Evolutionary conservation across 2,888 invertebrate species (phyloP).

Genomic region (Blastobasis lacticolella): DNA sequence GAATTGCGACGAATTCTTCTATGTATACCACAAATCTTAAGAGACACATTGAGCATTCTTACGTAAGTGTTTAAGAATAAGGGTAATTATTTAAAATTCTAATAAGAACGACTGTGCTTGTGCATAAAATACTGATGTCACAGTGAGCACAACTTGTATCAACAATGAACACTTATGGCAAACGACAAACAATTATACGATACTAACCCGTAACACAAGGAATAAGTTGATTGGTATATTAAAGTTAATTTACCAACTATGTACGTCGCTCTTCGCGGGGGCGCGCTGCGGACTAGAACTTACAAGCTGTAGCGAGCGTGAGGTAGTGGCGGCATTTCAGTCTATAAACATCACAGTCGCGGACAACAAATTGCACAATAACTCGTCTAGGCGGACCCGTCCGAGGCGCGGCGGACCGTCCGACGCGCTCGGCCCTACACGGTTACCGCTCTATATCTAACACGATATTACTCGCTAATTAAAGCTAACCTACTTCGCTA

Average conservation of each 20-base stretch:
- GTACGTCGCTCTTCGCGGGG: slow-evolving; percentile 52
- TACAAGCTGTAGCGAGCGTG: slow-evolving; percentile 62
- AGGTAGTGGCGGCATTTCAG: slow-evolving; percentile 76
- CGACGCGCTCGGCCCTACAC: slow-evolving; percentile 43
- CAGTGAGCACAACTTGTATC: slow-evolving; percentile 50
- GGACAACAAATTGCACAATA: slow-evolving; percentile 73
- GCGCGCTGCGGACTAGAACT: slow-evolving; percentile 66
- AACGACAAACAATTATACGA: slow-evolving; percentile 42
- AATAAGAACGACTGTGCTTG: slow-evolving; percentile 59
- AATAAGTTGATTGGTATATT: slow-evolving; percentile 38
- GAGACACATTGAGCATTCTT: slow-evolving; percentile 64
- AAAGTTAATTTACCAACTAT: slow-evolving; percentile 12
- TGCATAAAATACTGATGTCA: slow-evolving; percentile 45
- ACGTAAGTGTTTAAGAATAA: slow-evolving; percentile 36
- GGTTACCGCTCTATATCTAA: slow-evolving; percentile 49
- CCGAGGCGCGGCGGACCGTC: slow-evolving; percentile 39
- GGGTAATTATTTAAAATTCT: slow-evolving; percentile 33
- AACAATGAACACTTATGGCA: slow-evolving; percentile 68
- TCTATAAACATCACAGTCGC: slow-evolving; percentile 82
- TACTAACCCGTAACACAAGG: slow-evolving; percentile 53
- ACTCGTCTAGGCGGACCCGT: slow-evolving; percentile 55
- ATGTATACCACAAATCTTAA: slow-evolving; percentile 31
- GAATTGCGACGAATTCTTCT: slow-evolving; percentile 35
- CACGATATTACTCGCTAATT: slow-evolving; percentile 53
- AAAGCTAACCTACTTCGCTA: slow-evolving; percentile 66